These are phyloP conservation scores for Galerucella nymphaeae DNA, from an alignment of 2,888 invertebrate genomes.

Conservation along the genomic window DNA sequence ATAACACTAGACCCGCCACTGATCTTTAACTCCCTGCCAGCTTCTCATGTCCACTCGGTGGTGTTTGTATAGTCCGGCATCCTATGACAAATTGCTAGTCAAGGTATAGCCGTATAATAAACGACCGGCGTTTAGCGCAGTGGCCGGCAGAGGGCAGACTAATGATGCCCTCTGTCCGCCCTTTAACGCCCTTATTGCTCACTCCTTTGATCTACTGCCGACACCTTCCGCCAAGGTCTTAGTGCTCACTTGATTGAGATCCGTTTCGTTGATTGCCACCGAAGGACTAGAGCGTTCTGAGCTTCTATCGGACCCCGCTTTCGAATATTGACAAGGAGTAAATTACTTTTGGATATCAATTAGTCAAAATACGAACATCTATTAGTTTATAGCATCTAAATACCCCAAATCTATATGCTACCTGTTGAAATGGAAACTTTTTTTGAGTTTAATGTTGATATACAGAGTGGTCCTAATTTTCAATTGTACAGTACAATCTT, in stretches of 20 bases:
- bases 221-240: slow-evolving; percentile 51
- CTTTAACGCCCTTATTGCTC: slow-evolving; percentile 63
- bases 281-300: slow-evolving; percentile 8
- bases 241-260: slow-evolving; percentile 35
- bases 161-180: slow-evolving; percentile 64
- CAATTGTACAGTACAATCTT: too few species aligned
- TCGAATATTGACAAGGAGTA: slow-evolving; percentile 2
- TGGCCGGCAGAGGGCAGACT: slow-evolving; percentile 59
- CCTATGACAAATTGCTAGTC: slow-evolving; percentile 64
- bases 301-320: slow-evolving; percentile 9
- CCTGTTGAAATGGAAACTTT: neutral
- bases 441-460: neutral
- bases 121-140: slow-evolving; percentile 61
- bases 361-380: neutral
- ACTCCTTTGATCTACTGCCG: slow-evolving; percentile 64
- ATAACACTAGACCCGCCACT: slow-evolving; percentile 7
- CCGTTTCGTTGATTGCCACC: slow-evolving; percentile 32
- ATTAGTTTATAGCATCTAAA: neutral
- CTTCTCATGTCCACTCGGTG: slow-evolving; percentile 27
- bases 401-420: neutral
- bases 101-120: slow-evolving; percentile 63
- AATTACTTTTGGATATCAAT: slow-evolving; percentile 11
- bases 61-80: slow-evolving; percentile 57
- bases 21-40: neutral
- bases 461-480: too few species aligned